phyloP scores from a whole-genome alignment of 2,113 vertebrate genomes.

The Myrmecophaga tridactyla region DNA sequence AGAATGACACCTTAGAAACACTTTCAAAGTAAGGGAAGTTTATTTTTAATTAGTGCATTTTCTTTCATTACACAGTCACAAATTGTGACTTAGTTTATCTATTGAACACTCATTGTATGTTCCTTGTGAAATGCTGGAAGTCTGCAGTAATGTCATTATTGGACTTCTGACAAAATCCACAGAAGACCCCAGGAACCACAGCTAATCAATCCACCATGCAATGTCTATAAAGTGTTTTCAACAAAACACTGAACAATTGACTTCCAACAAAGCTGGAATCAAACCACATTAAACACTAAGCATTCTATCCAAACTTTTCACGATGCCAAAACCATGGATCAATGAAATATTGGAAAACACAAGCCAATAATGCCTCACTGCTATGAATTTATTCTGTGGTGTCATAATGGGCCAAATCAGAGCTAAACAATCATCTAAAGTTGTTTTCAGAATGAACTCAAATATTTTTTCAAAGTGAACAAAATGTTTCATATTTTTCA shows the following conservation, averaged over 20 bases:
- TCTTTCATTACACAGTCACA: slow-evolving; percentile 61
- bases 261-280: slow-evolving; percentile 49
- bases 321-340: background rate
- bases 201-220: slow-evolving; percentile 16
- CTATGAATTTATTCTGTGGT: background rate
- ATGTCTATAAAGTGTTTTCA: background rate
- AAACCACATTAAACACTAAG: slow-evolving; percentile 45
- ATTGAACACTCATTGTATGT: slow-evolving; percentile 33
- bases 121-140: slow-evolving; percentile 55
- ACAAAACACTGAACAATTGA: slow-evolving; percentile 52
- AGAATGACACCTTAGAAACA: slow-evolving; percentile 31
- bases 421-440: background rate
- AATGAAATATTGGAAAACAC: slow-evolving; percentile 49
- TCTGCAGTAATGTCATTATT: slow-evolving; percentile 52
- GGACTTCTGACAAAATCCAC: slow-evolving; percentile 52
- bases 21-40: slow-evolving; percentile 57
- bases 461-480: background rate
- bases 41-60: slow-evolving; percentile 64
- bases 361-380: background rate
- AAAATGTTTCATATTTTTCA: background rate
- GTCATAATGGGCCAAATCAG: slow-evolving; percentile 18
- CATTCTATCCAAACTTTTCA: background rate
- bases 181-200: slow-evolving; percentile 52
- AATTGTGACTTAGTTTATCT: slow-evolving; percentile 53
- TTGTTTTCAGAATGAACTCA: background rate